Evolutionary conservation across 2,113 vertebrate species (phyloP).

Genomic region (Callorhinus ursinus): DNA sequence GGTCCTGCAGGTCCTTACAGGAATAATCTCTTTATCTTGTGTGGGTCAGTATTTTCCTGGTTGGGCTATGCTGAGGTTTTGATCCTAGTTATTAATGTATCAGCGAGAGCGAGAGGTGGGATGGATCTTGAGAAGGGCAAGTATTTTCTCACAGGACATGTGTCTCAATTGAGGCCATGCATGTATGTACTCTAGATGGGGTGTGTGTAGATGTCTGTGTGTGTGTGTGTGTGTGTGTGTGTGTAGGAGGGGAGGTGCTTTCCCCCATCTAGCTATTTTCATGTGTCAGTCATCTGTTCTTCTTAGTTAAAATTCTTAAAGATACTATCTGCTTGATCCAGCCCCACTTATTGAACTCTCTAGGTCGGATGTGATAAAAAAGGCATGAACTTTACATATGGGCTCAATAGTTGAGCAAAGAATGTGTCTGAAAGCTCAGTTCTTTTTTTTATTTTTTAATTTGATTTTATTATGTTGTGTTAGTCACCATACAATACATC

Average conservation of each 20-base stretch:
- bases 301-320: constrained; percentile 13
- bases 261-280: background rate
- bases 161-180: background rate
- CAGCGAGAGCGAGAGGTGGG: background rate
- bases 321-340: background rate
- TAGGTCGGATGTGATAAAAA: background rate
- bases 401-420: background rate
- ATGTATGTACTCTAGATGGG: background rate
- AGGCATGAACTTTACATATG: background rate
- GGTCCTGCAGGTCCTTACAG: background rate
- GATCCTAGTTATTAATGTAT: background rate
- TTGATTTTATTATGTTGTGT: no score
- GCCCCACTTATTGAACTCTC: background rate
- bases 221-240: background rate
- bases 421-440: background rate
- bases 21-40: background rate
- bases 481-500: no score
- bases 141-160: background rate
- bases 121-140: background rate
- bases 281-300: background rate
- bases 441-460: background rate
- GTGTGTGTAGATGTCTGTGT: background rate
- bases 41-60: background rate
- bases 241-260: background rate
- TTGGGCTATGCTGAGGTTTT: background rate